These are phyloP conservation scores for Clusia tigrina DNA, from an alignment of 2,888 invertebrate species.

Conservation along the genomic window DNA sequence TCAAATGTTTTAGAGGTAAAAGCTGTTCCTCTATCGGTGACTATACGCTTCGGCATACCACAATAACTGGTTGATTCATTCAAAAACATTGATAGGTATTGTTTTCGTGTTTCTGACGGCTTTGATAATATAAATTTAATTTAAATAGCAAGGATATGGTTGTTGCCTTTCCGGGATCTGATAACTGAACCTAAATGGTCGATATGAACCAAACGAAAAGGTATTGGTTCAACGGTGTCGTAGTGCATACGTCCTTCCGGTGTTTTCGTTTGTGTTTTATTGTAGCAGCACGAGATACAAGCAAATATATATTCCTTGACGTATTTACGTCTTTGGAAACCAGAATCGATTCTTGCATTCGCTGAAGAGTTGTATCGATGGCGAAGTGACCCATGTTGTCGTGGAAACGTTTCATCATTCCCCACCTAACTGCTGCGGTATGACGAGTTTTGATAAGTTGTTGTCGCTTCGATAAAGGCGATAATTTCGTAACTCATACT, in stretches of 20 bases:
- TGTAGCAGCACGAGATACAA: slow-evolving; percentile 30
- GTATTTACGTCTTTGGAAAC: slow-evolving; percentile 35
- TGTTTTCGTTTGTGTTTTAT: slow-evolving; percentile 22
- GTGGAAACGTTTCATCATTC: slow-evolving; percentile 32
- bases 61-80: slow-evolving; percentile 34
- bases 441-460: slow-evolving; percentile 22
- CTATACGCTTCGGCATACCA: slow-evolving; percentile 36
- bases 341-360: slow-evolving; percentile 28
- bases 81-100: slow-evolving; percentile 9
- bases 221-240: slow-evolving; percentile 26
- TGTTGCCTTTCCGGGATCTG: slow-evolving; percentile 16
- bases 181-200: slow-evolving; percentile 35
- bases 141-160: slow-evolving; percentile 26
- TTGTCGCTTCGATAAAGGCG: slow-evolving; percentile 23
- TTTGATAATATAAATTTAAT: slow-evolving; percentile 29
- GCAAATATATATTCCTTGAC: slow-evolving; percentile 29
- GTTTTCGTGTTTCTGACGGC: slow-evolving; percentile 23
- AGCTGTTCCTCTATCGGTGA: slow-evolving; percentile 45
- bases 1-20: slow-evolving; percentile 42
- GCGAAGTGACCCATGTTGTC: slow-evolving; percentile 36
- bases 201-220: slow-evolving; percentile 33
- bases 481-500: slow-evolving; percentile 27
- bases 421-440: slow-evolving; percentile 31
- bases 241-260: slow-evolving; percentile 26
- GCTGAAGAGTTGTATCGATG: slow-evolving; percentile 34